A percentile compares a stretch with the other conserved stretches of the same genome.
Conservation (phyloP, 2,797 vertebrate species). For the Rhincodon typus region DNA sequence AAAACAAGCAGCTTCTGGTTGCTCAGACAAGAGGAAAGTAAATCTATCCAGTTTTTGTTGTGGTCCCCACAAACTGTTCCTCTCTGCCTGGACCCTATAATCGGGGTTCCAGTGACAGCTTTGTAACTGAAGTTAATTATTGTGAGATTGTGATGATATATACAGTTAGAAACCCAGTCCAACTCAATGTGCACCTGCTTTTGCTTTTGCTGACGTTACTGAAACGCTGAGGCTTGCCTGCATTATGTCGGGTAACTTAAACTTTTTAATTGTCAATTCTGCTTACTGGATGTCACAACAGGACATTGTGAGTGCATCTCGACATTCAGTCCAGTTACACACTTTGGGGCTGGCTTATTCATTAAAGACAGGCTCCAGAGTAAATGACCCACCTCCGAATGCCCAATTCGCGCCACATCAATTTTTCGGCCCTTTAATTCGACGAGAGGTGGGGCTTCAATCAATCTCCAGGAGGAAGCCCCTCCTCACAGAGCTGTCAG, state of each 20-base stretch:
- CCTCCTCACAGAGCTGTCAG: too few relatives aligned
- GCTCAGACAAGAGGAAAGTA: not conserved
- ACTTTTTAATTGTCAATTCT: too few relatives aligned
- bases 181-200: too few relatives aligned
- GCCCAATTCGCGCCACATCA: too few relatives aligned
- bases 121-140: not conserved
- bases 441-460: too few relatives aligned
- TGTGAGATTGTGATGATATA: not conserved
- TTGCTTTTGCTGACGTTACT: not conserved
- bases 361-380: not conserved
- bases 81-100: not conserved
- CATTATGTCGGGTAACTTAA: not conserved
- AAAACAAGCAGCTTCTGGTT: not conserved
- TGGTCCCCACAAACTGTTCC: not conserved
- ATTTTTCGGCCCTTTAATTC: too few relatives aligned
- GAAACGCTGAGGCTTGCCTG: not conserved
- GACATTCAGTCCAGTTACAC: not conserved
- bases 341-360: not conserved
- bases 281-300: too few relatives aligned
- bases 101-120: not conserved
- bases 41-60: conserved; percentile 8
- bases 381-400: too few relatives aligned
- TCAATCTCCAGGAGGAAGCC: too few relatives aligned
- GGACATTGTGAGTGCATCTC: not conserved
- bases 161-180: not conserved